Conservation (phyloP, 2,797 vertebrate genomes). For the Galagoides demidoff region DNA sequence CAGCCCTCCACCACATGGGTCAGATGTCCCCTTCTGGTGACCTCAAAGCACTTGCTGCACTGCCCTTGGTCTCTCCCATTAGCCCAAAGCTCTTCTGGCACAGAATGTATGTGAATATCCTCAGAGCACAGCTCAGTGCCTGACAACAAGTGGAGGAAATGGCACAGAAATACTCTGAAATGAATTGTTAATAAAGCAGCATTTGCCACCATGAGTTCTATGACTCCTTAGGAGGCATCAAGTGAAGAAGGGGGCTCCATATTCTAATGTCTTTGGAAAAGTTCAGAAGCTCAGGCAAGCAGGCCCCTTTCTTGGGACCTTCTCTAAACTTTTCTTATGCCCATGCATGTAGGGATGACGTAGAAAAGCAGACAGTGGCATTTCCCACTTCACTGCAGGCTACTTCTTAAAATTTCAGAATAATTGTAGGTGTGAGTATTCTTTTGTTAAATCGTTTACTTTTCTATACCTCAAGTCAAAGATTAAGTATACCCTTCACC, state of each 20-base stretch:
- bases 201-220: neutral
- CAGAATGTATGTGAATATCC: neutral
- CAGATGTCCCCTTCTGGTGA: neutral
- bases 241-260: neutral
- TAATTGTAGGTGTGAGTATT: too few relatives aligned
- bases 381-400: neutral
- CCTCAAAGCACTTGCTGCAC: too few relatives aligned
- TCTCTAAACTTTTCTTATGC: rapidly evolving
- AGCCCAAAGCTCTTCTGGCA: neutral
- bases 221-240: neutral
- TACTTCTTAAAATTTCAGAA: too few relatives aligned
- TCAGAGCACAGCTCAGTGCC: neutral
- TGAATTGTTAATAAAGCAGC: neutral
- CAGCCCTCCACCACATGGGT: neutral
- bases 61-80: neutral
- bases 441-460: too few relatives aligned
- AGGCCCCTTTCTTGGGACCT: neutral
- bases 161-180: neutral
- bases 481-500: too few relatives aligned
- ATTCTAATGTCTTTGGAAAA: neutral
- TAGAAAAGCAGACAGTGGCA: neutral
- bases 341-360: rapidly evolving
- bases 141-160: too few relatives aligned
- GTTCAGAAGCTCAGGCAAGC: neutral
- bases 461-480: too few relatives aligned